Conservation (phyloP, 2,113 vertebrate genomes). For the Xyliphius kryptos region DNA sequence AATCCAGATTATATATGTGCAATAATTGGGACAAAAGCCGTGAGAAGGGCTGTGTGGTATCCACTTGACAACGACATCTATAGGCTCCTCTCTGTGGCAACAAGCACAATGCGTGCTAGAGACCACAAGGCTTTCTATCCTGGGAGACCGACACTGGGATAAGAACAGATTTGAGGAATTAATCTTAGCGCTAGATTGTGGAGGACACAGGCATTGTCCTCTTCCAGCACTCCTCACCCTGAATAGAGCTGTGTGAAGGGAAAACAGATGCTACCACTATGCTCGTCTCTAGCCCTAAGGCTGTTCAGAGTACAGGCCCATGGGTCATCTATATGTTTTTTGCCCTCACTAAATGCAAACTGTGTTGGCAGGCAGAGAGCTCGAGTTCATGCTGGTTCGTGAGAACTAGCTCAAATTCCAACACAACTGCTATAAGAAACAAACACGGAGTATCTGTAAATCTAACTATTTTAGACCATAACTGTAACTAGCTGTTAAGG, state of each 20-base stretch:
- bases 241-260: slow-evolving; percentile 71
- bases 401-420: no score
- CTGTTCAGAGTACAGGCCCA: slow-evolving; percentile 6
- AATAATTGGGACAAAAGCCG: slow-evolving; percentile 68
- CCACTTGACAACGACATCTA: slow-evolving; percentile 70
- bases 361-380: no score
- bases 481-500: no score
- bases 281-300: slow-evolving; percentile 60
- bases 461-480: no score
- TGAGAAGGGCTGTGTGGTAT: slow-evolving; percentile 64
- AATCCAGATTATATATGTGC: slow-evolving; percentile 62
- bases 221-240: slow-evolving; percentile 54
- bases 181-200: slow-evolving; percentile 62
- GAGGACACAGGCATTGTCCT: slow-evolving; percentile 68
- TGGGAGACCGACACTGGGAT: slow-evolving; percentile 65
- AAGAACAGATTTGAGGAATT: slow-evolving; percentile 69
- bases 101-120: slow-evolving; percentile 66
- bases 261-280: slow-evolving; percentile 69
- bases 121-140: slow-evolving; percentile 69
- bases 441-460: no score
- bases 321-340: no score
- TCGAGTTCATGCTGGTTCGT: no score
- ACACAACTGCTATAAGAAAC: no score
- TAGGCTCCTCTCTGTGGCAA: slow-evolving; percentile 67
- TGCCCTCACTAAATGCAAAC: no score